phyloP scores from a whole-genome alignment of 2,888 invertebrate genomes.

The Trisateles emortualis region DNA sequence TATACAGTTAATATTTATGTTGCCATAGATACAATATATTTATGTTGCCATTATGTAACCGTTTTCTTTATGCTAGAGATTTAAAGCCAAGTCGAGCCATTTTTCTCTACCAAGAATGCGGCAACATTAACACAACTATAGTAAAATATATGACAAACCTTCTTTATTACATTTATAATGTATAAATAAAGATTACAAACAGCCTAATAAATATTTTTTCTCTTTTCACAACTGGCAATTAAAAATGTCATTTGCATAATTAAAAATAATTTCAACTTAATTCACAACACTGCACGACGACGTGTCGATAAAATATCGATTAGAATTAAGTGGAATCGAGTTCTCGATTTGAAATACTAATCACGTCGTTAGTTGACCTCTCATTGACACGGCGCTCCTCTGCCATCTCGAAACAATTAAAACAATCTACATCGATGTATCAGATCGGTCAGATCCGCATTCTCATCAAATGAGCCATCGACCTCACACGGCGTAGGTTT shows the following conservation, averaged over 20 bases:
- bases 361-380: slow-evolving; percentile 66
- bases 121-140: slow-evolving; percentile 8
- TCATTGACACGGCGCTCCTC: slow-evolving; percentile 70
- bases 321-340: slow-evolving; percentile 51
- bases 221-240: slow-evolving; percentile 40
- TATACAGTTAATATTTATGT: too few species aligned
- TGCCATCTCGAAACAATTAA: slow-evolving; percentile 70
- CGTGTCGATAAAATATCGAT: slow-evolving; percentile 46
- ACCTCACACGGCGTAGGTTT: slow-evolving; percentile 53
- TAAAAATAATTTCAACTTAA: slow-evolving; percentile 42
- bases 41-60: neutral
- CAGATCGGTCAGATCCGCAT: slow-evolving; percentile 65
- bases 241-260: slow-evolving; percentile 47
- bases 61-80: neutral
- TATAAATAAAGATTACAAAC: slow-evolving; percentile 22
- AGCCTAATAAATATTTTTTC: slow-evolving; percentile 36
- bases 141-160: slow-evolving; percentile 6
- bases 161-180: slow-evolving; percentile 3
- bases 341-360: slow-evolving; percentile 58
- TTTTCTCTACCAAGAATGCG: slow-evolving; percentile 6
- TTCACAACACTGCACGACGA: slow-evolving; percentile 35
- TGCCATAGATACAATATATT: too few species aligned
- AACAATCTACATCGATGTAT: slow-evolving; percentile 67
- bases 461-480: slow-evolving; percentile 50
- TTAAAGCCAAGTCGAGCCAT: neutral